Percentiles rank a stretch among this genome's conserved stretches.
Evolutionary conservation across 2,113 vertebrate genomes (phyloP).

Genomic region (Ceyx cyanopectus): DNA sequence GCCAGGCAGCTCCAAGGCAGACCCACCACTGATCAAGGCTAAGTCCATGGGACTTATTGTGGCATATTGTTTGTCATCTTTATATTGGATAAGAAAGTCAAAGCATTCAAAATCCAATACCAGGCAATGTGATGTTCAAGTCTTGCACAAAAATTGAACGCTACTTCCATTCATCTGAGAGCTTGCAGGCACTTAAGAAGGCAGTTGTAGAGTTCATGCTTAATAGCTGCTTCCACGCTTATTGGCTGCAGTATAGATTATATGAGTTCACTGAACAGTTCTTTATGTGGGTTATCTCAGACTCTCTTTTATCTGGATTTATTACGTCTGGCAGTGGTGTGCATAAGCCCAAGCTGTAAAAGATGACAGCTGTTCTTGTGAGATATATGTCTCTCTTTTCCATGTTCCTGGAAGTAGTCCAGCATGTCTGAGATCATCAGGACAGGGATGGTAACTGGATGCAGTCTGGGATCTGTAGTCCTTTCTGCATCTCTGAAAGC

Average conservation of each 20-base stretch:
- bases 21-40: no score
- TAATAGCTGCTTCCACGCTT: conserved; percentile 14
- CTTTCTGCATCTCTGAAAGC: not conserved
- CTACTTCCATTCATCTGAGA: conserved; percentile 3
- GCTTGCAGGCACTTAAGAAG: conserved; percentile 1
- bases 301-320: conserved; percentile 35
- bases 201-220: not conserved
- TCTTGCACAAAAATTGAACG: not conserved
- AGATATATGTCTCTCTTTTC: not conserved
- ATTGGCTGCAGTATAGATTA: not conserved
- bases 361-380: not conserved
- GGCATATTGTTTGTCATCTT: no score
- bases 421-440: not conserved
- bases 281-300: not conserved
- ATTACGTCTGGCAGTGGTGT: not conserved
- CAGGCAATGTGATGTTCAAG: not conserved
- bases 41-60: no score
- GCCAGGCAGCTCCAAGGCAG: no score
- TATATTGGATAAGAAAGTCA: no score
- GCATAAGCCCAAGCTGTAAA: not conserved
- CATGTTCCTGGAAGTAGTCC: not conserved
- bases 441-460: not conserved
- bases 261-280: conserved; percentile 28
- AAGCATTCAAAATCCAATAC: conserved; percentile 41
- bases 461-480: not conserved